Evolutionary conservation across 1,140 invertebrate genomes (phyloP).

Genomic region (Scaptomyza graminum): DNA sequence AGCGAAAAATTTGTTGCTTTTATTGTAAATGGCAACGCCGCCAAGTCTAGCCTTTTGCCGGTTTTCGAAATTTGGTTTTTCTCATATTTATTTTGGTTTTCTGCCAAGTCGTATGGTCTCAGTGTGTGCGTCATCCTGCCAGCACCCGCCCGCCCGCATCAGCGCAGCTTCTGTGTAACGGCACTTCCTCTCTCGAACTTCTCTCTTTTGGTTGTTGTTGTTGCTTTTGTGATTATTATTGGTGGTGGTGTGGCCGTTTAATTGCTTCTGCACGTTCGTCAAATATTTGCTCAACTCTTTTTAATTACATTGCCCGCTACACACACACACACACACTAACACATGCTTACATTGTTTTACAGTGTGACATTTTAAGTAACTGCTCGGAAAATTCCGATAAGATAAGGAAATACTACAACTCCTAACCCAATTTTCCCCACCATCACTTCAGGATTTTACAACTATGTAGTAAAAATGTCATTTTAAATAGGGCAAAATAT

Average conservation of each 20-base stretch:
- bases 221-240: slow-evolving; percentile 21
- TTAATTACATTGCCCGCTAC: slow-evolving; percentile 75
- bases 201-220: slow-evolving; percentile 20
- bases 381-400: no score
- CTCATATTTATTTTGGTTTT: not conserved
- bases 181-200: slow-evolving; percentile 20
- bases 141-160: slow-evolving; percentile 19
- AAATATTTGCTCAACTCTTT: slow-evolving; percentile 83
- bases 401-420: not conserved
- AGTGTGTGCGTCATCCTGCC: slow-evolving; percentile 62
- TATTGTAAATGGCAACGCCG: slow-evolving; percentile 42
- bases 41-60: slow-evolving; percentile 53
- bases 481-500: not conserved
- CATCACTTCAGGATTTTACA: no score
- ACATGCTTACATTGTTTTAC: slow-evolving; percentile 15
- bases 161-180: slow-evolving; percentile 12
- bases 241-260: slow-evolving; percentile 52
- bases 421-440: not conserved
- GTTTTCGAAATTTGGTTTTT: slow-evolving; percentile 25
- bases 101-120: slow-evolving; percentile 41
- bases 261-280: slow-evolving; percentile 80
- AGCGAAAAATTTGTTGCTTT: slow-evolving; percentile 36
- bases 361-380: not conserved
- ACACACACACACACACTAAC: slow-evolving; percentile 22
- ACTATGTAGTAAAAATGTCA: not conserved